Evolutionary conservation across 2,113 vertebrate genomes (phyloP).

Genomic region (Emydura subglobosa): DNA sequence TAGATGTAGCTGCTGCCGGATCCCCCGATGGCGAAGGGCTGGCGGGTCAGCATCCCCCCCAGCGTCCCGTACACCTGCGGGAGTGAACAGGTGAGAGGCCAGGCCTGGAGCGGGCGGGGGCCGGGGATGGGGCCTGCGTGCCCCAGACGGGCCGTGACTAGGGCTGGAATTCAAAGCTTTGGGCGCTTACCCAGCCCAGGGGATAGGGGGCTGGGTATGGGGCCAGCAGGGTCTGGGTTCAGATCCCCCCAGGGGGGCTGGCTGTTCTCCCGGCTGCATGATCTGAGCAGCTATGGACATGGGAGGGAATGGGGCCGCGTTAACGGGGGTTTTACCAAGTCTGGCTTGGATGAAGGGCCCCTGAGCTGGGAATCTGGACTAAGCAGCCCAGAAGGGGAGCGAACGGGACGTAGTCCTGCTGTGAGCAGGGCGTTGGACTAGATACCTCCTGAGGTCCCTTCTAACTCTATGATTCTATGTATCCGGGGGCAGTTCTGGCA

Average conservation of each 20-base stretch:
- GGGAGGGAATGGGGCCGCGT: neutral
- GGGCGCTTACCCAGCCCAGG: too few species aligned
- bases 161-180: neutral
- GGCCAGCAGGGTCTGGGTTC: too few species aligned
- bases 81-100: neutral
- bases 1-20: conserved; percentile 89
- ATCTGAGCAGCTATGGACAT: neutral
- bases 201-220: too few species aligned
- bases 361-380: too few species aligned
- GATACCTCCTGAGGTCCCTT: too few species aligned
- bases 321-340: neutral
- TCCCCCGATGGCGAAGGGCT: conserved; percentile 87
- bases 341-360: neutral
- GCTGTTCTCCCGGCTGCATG: neutral
- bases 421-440: too few species aligned
- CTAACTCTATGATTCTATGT: too few species aligned
- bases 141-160: too few species aligned
- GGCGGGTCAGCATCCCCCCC: conserved; percentile 83
- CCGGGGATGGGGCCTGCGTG: rapidly evolving
- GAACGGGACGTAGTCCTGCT: too few species aligned
- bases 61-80: conserved; percentile 87
- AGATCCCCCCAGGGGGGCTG: too few species aligned
- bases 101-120: rapidly evolving
- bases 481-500: too few species aligned
- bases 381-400: too few species aligned